Base-by-base conservation (phyloP, 2,113 vertebrate genomes). In the Hylia prasina region DNA sequence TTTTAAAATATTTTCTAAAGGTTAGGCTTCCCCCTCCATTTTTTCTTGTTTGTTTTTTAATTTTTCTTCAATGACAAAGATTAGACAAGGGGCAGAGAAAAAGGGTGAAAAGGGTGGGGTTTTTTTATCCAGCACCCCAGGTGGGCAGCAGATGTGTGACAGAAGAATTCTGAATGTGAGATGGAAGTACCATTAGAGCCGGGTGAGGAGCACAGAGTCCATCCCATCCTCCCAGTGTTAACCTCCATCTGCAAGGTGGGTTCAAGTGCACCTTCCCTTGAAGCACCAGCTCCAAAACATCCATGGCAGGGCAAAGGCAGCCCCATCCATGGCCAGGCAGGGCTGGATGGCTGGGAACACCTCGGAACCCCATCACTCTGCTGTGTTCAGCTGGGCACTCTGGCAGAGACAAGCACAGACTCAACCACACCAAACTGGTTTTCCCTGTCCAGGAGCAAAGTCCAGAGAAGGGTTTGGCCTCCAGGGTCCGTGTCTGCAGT, bases 341-440 rank as follows among this genome's bases (percentile, higher is more conserved):
- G 44, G 44, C 39, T 3, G 4, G 35, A 17, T 6, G 12, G 23
- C 30, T n/a, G 33, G 9, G 23, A 22, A 71, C 20, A 60, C 23
- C 33, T 33, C 1, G 0, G 42, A 10, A 7, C 23, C 27, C 31
- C 37, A 65, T 3, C 25, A 8, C 35, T 66, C 30, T 33, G 47
- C 39, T n/a, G 11, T 1, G 0, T 8, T 50, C 42, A 63, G 73
- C 56, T 85, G 42, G 31, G 15, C 31, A 9, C 22, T 73, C 60
- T 4, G 5, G 8, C 40, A 84, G 31, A 60, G n/a, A 28, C 31
- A 23, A 13, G 39, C 37, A 28, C 44, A 25, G 45, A 31, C 33
- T 66, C 66, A 71, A 15, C 33, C 35, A 50, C 39, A 15, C 51
- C 70, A 75, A 54, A 92, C 94, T 82, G 88, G 70, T 93, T 94